These are phyloP conservation scores for Archilochus colubris DNA, from an alignment of 2,113 vertebrate species.

Conservation along the genomic window DNA sequence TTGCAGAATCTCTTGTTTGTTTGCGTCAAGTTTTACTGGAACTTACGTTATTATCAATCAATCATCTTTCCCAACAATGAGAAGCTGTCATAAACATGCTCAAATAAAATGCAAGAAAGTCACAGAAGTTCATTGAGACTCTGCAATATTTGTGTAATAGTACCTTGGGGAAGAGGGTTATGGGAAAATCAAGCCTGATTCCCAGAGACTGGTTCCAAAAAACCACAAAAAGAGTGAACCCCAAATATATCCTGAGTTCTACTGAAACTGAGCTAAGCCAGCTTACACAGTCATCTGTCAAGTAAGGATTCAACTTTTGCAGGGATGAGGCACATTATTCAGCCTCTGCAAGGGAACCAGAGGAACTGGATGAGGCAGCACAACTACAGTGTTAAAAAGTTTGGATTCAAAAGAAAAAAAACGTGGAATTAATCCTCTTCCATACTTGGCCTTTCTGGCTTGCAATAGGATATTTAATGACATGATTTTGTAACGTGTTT, in stretches of 20 bases:
- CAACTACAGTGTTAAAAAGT: not conserved
- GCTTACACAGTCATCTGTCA: not conserved
- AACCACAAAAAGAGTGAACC: not conserved
- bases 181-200: not conserved
- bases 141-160: not conserved
- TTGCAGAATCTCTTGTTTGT: slow-evolving; percentile 32
- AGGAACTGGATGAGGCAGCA: not conserved
- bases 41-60: not conserved
- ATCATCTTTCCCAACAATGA: not conserved
- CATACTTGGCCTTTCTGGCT: not conserved
- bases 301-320: not conserved
- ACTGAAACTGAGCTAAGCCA: not conserved
- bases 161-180: not conserved
- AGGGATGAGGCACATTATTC: not conserved
- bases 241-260: not conserved
- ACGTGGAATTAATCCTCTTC: not conserved
- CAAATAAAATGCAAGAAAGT: not conserved
- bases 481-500: not conserved
- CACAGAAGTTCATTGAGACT: not conserved
- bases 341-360: not conserved
- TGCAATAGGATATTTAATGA: not conserved
- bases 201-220: not conserved
- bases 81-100: not conserved
- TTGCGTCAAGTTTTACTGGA: slow-evolving; percentile 32
- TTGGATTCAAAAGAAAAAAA: not conserved